Conservation (phyloP, 2,797 vertebrate genomes). For the Ptychadena robeensis region DNA sequence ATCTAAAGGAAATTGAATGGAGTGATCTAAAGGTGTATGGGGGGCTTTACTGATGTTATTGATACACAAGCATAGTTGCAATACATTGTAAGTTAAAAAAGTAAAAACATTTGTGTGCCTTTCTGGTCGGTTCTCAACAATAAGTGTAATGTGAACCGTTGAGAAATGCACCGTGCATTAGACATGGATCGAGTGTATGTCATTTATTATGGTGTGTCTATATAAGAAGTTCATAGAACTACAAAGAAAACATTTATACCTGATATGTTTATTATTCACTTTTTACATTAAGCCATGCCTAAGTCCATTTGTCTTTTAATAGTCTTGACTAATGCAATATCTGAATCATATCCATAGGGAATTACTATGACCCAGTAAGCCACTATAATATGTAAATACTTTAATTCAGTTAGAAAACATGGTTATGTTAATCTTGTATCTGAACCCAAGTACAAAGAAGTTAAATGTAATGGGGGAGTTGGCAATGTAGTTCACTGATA, state of each 20-base stretch:
- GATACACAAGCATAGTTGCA: constrained; percentile 43
- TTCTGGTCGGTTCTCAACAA: constrained; percentile 21
- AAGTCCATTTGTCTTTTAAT: constrained; percentile 33
- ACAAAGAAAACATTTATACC: constrained; percentile 42
- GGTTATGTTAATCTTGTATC: neutral
- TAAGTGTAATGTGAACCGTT: constrained; percentile 38
- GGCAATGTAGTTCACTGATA: too few species aligned
- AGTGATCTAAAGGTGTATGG: too few species aligned
- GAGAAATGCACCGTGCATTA: constrained; percentile 38
- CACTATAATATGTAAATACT: neutral
- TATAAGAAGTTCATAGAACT: constrained; percentile 39
- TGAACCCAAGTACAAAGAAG: too few species aligned
- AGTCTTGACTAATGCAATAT: constrained; percentile 9
- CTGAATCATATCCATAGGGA: constrained; percentile 26
- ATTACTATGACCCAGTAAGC: neutral
- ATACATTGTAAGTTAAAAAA: constrained; percentile 36
- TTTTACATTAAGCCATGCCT: constrained; percentile 21
- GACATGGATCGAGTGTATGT: constrained; percentile 33
- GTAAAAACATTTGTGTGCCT: constrained; percentile 30
- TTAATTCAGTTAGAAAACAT: neutral
- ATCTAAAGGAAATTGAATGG: too few species aligned
- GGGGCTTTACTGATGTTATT: constrained; percentile 35
- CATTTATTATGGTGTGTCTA: constrained; percentile 25
- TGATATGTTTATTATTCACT: constrained; percentile 45
- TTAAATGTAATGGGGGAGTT: too few species aligned